Evolutionary conservation across 2,797 vertebrate species (phyloP).

Genomic region (Psittacula derbiana): DNA sequence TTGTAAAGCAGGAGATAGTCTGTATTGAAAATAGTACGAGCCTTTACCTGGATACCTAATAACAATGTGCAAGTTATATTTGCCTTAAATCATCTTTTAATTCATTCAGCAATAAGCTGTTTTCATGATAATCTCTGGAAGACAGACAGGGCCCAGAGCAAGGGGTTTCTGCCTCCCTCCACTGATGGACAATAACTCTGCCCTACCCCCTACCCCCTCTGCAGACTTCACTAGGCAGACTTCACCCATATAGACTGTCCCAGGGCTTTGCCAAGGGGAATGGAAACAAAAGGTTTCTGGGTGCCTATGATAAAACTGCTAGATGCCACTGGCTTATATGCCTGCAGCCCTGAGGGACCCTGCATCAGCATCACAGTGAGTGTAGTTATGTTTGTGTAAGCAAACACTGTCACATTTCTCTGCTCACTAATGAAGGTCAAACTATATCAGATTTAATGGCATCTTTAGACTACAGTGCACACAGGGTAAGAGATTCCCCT

Average conservation of each 20-base stretch:
- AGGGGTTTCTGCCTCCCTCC: not conserved
- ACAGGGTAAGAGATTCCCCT: not conserved
- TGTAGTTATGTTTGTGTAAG: not conserved
- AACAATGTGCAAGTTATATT: conserved; percentile 5
- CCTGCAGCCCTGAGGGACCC: not conserved
- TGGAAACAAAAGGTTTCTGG: not conserved
- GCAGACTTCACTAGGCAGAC: not conserved
- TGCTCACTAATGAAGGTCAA: not conserved
- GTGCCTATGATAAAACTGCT: not conserved
- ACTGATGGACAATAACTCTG: not conserved
- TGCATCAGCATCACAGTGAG: not conserved
- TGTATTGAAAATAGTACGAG: conserved; percentile 51
- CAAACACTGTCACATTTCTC: not conserved
- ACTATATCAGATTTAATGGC: not conserved
- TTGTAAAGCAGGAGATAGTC: not conserved
- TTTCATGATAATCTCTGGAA: conserved; percentile 6
- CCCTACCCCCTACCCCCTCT: not conserved
- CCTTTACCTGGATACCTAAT: conserved; percentile 40
- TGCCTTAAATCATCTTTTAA: conserved; percentile 5
- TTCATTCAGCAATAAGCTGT: not conserved
- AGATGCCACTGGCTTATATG: not conserved
- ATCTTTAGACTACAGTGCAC: not conserved
- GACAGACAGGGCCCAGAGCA: not conserved
- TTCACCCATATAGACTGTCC: rapidly evolving
- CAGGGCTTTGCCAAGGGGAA: not conserved